These are phyloP conservation scores for Brachionus paranguensis DNA, from an alignment of 1,140 invertebrate species.

Conservation along the genomic window DNA sequence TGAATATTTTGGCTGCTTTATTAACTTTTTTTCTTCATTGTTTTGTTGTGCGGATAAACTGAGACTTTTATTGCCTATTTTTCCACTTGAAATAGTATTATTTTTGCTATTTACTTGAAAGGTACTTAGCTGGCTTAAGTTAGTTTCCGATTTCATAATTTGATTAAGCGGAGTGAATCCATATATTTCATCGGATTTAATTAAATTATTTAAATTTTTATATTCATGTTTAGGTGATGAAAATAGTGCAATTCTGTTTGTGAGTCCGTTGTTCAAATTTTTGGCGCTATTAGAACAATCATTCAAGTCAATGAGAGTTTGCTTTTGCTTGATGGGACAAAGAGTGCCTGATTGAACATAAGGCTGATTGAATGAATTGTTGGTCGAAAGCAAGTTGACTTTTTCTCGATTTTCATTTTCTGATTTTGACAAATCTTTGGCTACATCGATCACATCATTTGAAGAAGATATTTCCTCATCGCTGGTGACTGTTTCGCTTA, in stretches of 20 bases:
- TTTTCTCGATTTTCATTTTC: constrained; percentile 16
- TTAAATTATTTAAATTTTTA: background rate
- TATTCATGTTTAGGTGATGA: background rate
- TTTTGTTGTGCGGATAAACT: background rate
- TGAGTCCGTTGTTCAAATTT: background rate
- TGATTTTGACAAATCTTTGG: background rate
- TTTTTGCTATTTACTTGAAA: constrained; percentile 2
- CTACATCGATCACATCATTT: background rate
- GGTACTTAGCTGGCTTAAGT: background rate
- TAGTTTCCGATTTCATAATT: background rate
- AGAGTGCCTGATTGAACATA: background rate
- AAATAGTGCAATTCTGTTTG: background rate
- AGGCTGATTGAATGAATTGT: background rate
- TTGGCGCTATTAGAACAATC: background rate
- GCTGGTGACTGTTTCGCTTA: background rate
- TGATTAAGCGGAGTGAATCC: constrained; percentile 6
- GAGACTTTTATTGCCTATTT: background rate
- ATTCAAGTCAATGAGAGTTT: background rate
- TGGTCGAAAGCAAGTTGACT: background rate
- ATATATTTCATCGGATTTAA: constrained; percentile 4
- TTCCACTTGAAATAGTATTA: background rate
- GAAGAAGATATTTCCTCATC: constrained; percentile 17
- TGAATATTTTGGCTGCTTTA: background rate
- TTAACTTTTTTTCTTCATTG: background rate
- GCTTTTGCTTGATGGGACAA: background rate